These are phyloP conservation scores for Stenotaenia linearis DNA, from an alignment of 2,888 invertebrate genomes.

Conservation along the genomic window DNA sequence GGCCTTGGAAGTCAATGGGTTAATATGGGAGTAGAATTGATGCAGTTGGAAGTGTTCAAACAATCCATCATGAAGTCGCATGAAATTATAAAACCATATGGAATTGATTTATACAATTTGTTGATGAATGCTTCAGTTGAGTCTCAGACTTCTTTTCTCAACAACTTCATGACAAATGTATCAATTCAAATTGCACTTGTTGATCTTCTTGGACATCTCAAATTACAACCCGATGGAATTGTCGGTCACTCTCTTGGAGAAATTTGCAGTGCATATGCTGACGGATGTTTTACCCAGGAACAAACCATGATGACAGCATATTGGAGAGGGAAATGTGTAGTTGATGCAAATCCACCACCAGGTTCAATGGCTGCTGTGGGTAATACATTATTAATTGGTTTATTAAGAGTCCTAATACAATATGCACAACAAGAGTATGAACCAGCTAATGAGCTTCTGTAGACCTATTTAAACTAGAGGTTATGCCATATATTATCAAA, in stretches of 20 bases:
- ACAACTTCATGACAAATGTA: conserved; percentile 48
- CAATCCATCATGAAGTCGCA: conserved; percentile 47
- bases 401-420: not conserved
- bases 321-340: conserved; percentile 49
- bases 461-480: too few relatives aligned
- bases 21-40: conserved; percentile 52
- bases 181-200: conserved; percentile 52
- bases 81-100: conserved; percentile 45
- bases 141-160: conserved; percentile 46
- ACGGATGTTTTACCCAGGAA: conserved; percentile 52
- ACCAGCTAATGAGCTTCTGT: too few relatives aligned
- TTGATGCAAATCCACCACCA: conserved; percentile 34
- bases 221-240: conserved; percentile 51
- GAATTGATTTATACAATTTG: conserved; percentile 45
- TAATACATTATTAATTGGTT: too few relatives aligned
- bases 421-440: not conserved
- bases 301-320: conserved; percentile 53
- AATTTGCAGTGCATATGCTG: conserved; percentile 53
- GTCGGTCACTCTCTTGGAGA: conserved; percentile 50
- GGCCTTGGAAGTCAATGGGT: conserved; percentile 55
- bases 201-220: conserved; percentile 48
- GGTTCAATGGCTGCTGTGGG: conserved; percentile 47
- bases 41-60: conserved; percentile 49
- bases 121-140: conserved; percentile 39
- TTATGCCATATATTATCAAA: too few relatives aligned